Base-by-base conservation (phyloP, 2,113 vertebrate species). In the Motacilla tschutschensis region DNA sequence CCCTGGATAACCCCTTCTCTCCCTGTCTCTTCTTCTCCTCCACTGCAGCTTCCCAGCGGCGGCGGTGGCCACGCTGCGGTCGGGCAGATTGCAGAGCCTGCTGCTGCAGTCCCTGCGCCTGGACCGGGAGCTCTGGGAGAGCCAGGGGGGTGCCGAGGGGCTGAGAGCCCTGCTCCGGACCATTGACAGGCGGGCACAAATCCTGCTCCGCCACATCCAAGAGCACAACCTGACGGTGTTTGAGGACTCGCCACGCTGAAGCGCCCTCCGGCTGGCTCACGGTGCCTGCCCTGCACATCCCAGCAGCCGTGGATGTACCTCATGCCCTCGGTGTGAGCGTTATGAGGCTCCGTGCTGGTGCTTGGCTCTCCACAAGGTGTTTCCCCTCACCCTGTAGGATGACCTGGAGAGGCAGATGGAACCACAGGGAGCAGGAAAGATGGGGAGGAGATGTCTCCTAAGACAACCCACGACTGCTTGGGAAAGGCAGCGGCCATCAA, bases 51-150 rank as follows among this genome's bases (percentile, higher is more conserved):
- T 99, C 93, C 99, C 99, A 0, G 96, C 96, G 9, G 90, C 57
- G 1, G 98, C 96, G 0, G 95, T 99, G 94, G 96, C 95, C 18
- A 89, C 92, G 8, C 97, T 99, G 21, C 85, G 11, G 53, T 99
- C 99, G 0, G 98, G 98, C 62, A 98, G 98, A 51, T 94, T 99
- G 85, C 95, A 97, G 92, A 96, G 78, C 77, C 95, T 97, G 91
- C 97, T 99, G 82, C 95, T 99, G 43, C 93, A 63, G 62, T 99
- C 98, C 0, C 96, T 99, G 40, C 96, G 80, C 48, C 40, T 91
- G 40, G 99, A 99, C 94, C 94, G 29, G 13, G 97, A 98, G 91
- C 96, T 99, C 93, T 99, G 99, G 99, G 94, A 97, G 14, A 98
- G 96, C 92, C 97, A 93, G 26, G 98, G 98, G 0, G 97, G 98